phyloP scores from a whole-genome alignment of 2,113 vertebrate genomes.

The Laterallus jamaicensis region DNA sequence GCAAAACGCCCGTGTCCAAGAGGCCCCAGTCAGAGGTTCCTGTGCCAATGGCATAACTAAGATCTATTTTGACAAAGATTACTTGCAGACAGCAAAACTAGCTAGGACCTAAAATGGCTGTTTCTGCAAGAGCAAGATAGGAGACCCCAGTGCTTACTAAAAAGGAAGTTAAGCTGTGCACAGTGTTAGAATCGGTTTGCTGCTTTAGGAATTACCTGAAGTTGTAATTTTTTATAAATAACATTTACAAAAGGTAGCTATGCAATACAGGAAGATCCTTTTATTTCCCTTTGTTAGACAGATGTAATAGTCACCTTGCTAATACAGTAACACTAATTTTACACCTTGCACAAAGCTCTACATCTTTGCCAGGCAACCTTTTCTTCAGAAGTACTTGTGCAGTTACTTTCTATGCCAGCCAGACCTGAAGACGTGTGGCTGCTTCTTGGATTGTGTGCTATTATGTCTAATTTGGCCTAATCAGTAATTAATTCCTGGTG shows the following conservation, averaged over 20 bases:
- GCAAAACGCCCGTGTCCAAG: fast-evolving
- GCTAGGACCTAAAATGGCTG: neutral
- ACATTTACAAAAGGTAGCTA: neutral
- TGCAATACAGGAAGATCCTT: neutral
- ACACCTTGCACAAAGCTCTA: neutral
- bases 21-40: neutral
- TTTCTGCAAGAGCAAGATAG: neutral
- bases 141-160: neutral
- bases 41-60: neutral
- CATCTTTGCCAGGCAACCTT: neutral
- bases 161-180: neutral
- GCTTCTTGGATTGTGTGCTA: neutral
- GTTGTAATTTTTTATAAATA: neutral
- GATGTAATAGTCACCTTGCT: neutral
- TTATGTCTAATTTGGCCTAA: neutral
- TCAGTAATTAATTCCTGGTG: neutral
- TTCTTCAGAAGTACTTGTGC: neutral
- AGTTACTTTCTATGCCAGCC: neutral
- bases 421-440: neutral
- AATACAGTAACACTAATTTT: neutral
- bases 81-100: neutral
- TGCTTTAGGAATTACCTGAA: neutral
- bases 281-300: neutral
- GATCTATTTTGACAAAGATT: neutral
- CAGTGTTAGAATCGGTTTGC: neutral